phyloP scores from a whole-genome alignment of 1,140 invertebrate species.

The Ceratitis capitata region DNA sequence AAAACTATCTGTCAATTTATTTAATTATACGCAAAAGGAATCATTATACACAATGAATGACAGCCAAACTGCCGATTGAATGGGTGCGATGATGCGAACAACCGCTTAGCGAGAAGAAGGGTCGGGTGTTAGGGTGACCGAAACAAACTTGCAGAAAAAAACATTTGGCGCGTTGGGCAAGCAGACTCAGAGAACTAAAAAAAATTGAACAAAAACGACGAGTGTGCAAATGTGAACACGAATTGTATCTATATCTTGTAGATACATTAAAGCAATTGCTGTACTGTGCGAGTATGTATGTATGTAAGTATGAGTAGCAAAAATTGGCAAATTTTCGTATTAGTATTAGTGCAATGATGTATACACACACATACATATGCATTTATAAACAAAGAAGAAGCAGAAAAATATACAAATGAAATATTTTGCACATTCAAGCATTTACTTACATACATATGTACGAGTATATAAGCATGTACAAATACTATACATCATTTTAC shows the following conservation, averaged over 20 bases:
- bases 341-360: not conserved
- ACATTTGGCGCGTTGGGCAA: not conserved
- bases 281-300: not conserved
- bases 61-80: constrained; percentile 1
- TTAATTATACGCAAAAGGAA: constrained; percentile 20
- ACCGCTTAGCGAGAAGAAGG: no score
- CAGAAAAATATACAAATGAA: no score
- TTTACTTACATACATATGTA: not conserved
- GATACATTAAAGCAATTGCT: constrained; percentile 11
- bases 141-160: not conserved
- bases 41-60: not conserved
- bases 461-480: not conserved
- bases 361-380: no score
- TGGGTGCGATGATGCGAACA: not conserved
- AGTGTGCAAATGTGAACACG: not conserved
- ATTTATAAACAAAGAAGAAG: no score
- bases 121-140: not conserved
- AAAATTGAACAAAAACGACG: not conserved
- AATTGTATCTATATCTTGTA: constrained; percentile 22
- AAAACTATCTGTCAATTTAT: constrained; percentile 5
- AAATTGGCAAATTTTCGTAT: no score
- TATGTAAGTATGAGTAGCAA: not conserved
- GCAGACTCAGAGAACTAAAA: not conserved
- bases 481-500: not conserved
- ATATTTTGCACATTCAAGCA: no score